Base-by-base conservation (phyloP, 2,797 vertebrate genomes). In the Anguilla anguilla region DNA sequence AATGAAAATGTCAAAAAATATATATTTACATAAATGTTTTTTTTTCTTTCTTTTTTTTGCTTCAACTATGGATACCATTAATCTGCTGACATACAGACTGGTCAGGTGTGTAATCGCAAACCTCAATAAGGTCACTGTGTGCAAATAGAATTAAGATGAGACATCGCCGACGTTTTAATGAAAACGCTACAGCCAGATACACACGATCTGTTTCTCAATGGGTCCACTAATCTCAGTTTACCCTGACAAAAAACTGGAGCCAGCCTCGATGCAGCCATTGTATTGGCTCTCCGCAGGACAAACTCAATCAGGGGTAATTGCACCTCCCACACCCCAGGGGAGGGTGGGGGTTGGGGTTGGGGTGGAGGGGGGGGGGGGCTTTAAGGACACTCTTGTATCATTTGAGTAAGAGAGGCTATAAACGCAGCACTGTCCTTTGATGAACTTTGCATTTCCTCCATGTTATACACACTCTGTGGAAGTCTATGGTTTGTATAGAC, bases 71-170 rank as follows among this genome's bases (percentile, higher is more conserved):
- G 51, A 81, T 81, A 55, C 49, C 2, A 5, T 46, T 64, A 83
- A 61, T 87, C 55, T 55, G 49, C 13, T 9, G 39, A 64, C 77
- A 28, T 82, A 3, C 15, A 57, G 39, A 64, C 39, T 19, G 39
- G 31, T 57, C 85, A 87, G 74, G 72, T 86, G 81, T 86, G 61
- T 86, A 86, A 86, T 86, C 53, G 57, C 51, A n/a, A 69, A 35
- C 22, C 2, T 28, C 64, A 82, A 31, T n/a, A 82, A 51, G 39
- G 86, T 46, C 5, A 6, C 35, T 46, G 46, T 82, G 11, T 22
- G 67, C n/a, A n/a, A 57, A 35, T 17, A 2, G 31, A 86, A 53
- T 86, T 77, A 79, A 57, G 72, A 86, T 53, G 67, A 49, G 53
- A 28, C 53, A 22, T 51, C 28, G 72, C 86, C 6, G 17, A 39